These are phyloP conservation scores for Drosophila quinaria DNA, from an alignment of 2,888 invertebrate genomes.

Conservation along the genomic window DNA sequence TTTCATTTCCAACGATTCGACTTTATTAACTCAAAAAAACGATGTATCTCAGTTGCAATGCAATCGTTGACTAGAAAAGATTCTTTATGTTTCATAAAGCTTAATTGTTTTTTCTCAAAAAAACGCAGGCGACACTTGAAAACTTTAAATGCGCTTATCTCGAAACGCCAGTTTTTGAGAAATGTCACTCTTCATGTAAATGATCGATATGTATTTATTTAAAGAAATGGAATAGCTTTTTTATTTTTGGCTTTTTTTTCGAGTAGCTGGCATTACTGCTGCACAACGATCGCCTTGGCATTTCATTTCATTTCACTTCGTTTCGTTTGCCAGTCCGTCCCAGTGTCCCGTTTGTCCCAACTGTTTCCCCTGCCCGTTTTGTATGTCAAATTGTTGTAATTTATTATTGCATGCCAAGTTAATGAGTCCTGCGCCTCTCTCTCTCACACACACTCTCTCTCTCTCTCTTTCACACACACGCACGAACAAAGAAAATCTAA, in stretches of 20 bases:
- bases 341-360: conserved; percentile 17
- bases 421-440: conserved; percentile 58
- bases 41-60: no score
- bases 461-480: neutral
- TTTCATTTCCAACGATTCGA: no score
- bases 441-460: neutral
- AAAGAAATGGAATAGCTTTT: neutral
- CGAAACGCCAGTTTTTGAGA: no score
- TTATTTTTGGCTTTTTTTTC: neutral
- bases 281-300: conserved; percentile 14
- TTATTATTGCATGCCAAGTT: conserved; percentile 79
- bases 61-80: no score
- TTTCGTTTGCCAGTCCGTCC: conserved; percentile 10
- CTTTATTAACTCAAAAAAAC: no score
- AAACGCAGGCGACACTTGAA: no score
- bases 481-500: conserved; percentile 45
- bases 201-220: no score
- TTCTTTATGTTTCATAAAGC: no score
- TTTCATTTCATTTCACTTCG: conserved; percentile 21
- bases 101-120: no score
- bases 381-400: conserved; percentile 75
- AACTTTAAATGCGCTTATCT: no score
- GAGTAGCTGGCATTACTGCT: conserved; percentile 1
- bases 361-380: conserved; percentile 9
- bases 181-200: no score